Percentiles rank a stretch among this genome's conserved stretches.
Evolutionary conservation across 2,113 vertebrate genomes (phyloP).

Genomic region (Motacilla alba): DNA sequence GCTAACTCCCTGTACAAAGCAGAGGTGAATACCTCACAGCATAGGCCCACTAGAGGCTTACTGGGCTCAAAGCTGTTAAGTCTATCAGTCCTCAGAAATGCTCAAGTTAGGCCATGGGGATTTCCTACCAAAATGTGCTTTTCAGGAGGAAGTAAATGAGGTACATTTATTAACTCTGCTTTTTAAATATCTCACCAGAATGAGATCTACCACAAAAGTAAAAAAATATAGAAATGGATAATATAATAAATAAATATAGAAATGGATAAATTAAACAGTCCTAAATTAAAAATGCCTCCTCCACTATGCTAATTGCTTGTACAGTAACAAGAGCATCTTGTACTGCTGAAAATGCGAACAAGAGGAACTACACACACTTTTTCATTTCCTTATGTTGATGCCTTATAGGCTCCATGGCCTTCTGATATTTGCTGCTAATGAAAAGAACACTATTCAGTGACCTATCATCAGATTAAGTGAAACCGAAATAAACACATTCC

Average conservation of each 20-base stretch:
- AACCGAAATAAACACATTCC: background rate
- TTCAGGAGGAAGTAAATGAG: background rate
- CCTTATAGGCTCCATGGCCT: background rate
- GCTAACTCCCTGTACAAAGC: background rate
- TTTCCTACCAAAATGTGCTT: background rate
- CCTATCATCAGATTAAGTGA: background rate
- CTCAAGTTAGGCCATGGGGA: background rate
- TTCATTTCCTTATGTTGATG: background rate
- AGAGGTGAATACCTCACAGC: background rate
- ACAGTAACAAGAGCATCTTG: background rate
- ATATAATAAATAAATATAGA: background rate
- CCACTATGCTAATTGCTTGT: background rate
- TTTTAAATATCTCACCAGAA: background rate
- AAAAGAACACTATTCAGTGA: background rate
- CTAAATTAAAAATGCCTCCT: background rate
- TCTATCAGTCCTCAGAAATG: background rate
- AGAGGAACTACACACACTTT: background rate
- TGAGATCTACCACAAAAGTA: background rate
- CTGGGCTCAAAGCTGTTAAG: background rate
- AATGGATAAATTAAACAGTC: background rate
- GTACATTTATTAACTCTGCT: background rate
- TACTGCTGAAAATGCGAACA: background rate
- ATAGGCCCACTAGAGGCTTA: background rate
- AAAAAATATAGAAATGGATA: background rate
- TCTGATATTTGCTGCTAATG: background rate